Conservation (phyloP, 2,888 invertebrate species). For the Colostygia pectinataria region DNA sequence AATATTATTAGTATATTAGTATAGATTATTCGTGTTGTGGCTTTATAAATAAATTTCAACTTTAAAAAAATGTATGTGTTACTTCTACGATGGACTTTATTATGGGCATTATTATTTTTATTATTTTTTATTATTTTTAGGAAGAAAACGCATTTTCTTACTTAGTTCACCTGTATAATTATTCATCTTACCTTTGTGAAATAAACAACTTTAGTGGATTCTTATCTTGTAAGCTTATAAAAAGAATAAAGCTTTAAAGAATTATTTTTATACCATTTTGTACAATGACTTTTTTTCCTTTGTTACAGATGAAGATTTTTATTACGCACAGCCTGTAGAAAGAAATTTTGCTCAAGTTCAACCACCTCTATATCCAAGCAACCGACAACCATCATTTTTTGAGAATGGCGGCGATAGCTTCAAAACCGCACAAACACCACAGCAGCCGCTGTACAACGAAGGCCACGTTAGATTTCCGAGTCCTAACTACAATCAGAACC, state of each 20-base stretch:
- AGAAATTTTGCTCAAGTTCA: conserved; percentile 81
- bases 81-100: too few species aligned
- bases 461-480: conserved; percentile 69
- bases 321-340: conserved; percentile 71
- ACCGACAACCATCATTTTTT: conserved; percentile 62
- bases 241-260: conserved; percentile 2
- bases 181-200: too few species aligned
- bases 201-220: conserved; percentile 13
- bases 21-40: too few species aligned
- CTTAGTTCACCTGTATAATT: too few species aligned
- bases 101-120: too few species aligned
- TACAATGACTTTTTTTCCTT: conserved; percentile 34
- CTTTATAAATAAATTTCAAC: too few species aligned
- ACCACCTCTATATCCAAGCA: conserved; percentile 72
- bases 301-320: conserved; percentile 77
- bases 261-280: conserved; percentile 1
- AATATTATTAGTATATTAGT: too few species aligned
- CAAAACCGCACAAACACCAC: conserved; percentile 58
- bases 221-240: conserved; percentile 9
- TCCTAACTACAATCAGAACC: conserved; percentile 77
- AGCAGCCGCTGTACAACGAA: conserved; percentile 65
- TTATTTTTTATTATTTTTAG: too few species aligned
- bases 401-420: conserved; percentile 68
- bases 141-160: too few species aligned
- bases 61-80: too few species aligned